Percentiles rank a stretch among this genome's conserved stretches.
These are phyloP conservation scores for Zapornia atra DNA, from an alignment of 2,113 vertebrate genomes.

Conservation along the genomic window DNA sequence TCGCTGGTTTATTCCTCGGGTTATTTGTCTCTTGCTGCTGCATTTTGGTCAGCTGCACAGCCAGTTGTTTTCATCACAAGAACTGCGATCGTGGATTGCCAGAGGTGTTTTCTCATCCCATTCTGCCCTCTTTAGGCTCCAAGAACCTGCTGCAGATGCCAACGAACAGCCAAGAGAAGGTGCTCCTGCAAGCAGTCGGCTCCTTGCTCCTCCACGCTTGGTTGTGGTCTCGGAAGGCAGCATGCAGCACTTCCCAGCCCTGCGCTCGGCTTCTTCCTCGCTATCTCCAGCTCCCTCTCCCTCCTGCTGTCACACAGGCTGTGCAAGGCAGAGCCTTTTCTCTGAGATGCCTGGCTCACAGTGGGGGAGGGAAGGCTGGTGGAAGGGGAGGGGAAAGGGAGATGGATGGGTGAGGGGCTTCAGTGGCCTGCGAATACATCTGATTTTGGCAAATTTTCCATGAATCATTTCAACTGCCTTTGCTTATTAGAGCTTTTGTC, in stretches of 20 bases:
- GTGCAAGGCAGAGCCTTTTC: conserved; percentile 56
- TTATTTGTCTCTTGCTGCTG: conserved; percentile 49
- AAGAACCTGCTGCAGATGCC: background rate
- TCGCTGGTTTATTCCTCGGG: background rate
- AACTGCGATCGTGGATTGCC: background rate
- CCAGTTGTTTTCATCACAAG: background rate
- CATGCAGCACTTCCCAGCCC: background rate
- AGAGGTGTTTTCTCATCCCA: conserved; percentile 36
- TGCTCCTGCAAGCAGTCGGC: background rate
- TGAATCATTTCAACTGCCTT: background rate
- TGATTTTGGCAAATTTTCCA: conserved; percentile 21
- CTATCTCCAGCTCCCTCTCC: conserved; percentile 1
- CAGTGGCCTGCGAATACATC: conserved; percentile 14
- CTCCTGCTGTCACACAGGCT: conserved; percentile 58
- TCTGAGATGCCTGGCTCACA: conserved; percentile 13
- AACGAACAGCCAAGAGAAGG: background rate
- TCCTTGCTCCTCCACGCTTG: background rate
- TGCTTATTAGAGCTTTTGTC: background rate
- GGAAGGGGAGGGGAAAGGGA: conserved; percentile 20
- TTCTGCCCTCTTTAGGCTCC: background rate
- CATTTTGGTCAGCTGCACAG: conserved; percentile 39
- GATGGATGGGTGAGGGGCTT: background rate
- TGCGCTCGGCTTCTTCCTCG: background rate
- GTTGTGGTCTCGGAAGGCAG: background rate
- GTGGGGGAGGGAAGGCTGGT: conserved; percentile 26